phyloP scores from a whole-genome alignment of 2,797 vertebrate species.

The Australoheros facetus region DNA sequence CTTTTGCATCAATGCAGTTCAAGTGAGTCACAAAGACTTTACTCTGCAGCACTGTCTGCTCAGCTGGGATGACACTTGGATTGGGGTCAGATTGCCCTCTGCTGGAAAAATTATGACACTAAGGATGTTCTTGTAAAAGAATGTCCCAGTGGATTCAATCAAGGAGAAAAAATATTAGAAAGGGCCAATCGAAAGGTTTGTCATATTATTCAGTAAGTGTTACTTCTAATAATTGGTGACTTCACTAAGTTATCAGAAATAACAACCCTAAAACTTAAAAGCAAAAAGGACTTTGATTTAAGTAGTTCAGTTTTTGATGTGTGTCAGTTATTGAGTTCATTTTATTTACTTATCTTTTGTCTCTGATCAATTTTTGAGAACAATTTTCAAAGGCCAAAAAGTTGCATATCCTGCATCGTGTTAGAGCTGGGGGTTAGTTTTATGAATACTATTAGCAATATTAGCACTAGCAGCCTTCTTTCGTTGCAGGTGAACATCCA shows the following conservation, averaged over 20 bases:
- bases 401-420: not conserved
- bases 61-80: not conserved
- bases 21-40: not conserved
- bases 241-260: not conserved
- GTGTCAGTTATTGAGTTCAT: not conserved
- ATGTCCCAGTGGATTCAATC: not conserved
- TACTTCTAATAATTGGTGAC: no score
- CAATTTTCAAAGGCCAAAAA: not conserved
- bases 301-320: not conserved
- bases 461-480: no score
- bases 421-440: not conserved
- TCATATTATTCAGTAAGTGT: not conserved
- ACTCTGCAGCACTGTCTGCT: not conserved
- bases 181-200: not conserved
- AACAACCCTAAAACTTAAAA: not conserved
- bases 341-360: not conserved
- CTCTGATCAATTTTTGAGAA: not conserved
- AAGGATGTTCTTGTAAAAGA: not conserved
- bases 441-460: no score
- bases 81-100: constrained; percentile 4
- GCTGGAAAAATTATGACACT: not conserved
- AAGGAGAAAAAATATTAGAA: not conserved
- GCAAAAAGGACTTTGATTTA: not conserved
- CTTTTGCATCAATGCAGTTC: not conserved
- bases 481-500: not conserved